Evolutionary conservation across 2,797 vertebrate genomes (phyloP), one percentile per base, ranked within the genome.

Genomic region (Poeciliopsis paucimaculata): DNA sequence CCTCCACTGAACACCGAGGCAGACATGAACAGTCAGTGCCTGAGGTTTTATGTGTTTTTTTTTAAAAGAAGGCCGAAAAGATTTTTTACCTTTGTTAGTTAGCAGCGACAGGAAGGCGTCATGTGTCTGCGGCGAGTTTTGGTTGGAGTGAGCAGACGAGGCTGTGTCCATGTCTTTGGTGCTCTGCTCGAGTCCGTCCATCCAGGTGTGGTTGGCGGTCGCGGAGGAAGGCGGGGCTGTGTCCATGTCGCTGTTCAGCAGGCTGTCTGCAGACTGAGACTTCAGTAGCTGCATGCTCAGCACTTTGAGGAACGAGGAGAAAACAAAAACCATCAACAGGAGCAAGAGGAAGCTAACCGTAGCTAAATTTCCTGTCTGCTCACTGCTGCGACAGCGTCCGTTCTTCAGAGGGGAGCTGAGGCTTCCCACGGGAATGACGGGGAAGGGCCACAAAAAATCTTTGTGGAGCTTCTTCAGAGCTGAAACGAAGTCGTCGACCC

Each of bases 361-460:
- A 66, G 18, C 13, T 12, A 34, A 23, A 39, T 11, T 41, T 26
- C 23, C 4, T 4, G 60, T 3, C 26, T 26, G n/a, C 85, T 85
- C 70, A 99, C 98, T 97, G 93, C 96, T 88, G 78, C 97, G 96
- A 85, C 96, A 98, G 76, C 96, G 97, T 77, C 97, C 97, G 20
- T 99, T 99, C 94, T 97, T 99, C 90, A 98, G 96, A 0, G 98
- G 98, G 4, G 98, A 99, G 90, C 94, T 96, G 82, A 98, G 82
- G 60, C 96, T 97, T 0, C 96, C 95, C 70, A 93, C 96, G 0
- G 98, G 97, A 76, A 97, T 96, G 53, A 99, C 96, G 2, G 98
- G 98, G 83, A 99, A 97, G 0, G 98, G 98, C 98, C 98, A 99
- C 51, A 99, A 96, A 84, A 99, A 99, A 85, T 99, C 98, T 81